Base-by-base conservation (phyloP, 1,140 invertebrate genomes). In the Drosophila parabipectinata region DNA sequence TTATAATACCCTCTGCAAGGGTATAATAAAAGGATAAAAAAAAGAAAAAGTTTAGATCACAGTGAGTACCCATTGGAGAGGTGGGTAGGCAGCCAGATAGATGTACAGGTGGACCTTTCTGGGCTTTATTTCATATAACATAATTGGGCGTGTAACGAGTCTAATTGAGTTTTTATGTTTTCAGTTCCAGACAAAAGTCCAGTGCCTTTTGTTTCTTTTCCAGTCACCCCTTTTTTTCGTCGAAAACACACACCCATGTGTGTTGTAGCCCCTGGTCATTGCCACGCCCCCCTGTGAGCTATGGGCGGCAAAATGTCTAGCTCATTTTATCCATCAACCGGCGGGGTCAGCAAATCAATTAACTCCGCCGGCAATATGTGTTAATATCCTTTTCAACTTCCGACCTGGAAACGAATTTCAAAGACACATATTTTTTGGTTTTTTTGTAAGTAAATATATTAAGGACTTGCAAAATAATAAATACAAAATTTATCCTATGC, bases 91-190 rank as follows among this genome's bases (percentile, higher is more conserved):
- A 21, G 21, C 0, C 3, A 21, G 21, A 21, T 21, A 21, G 21
- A 4, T 10, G 45, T 10, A 21, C 58, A 73, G 68, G 30, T 63
- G 53, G 53, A 62, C 60, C 48, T 52, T 71, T 53, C 61, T 32
- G 48, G 51, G 80, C 72, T 90, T 89, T 84, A 89, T 90, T 83
- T 77, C 72, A 89, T 88, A 88, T 88, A 88, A 88, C 83, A 83
- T 91, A 91, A 91, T 90, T 91, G 90, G 90, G 85, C 90, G 90
- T 91, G 82, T 90, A 91, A 91, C 90, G 80, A 91, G 90, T 91
- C 85, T 91, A 91, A 91, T 91, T 91, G 90, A 91, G 90, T 91
- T 91, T 91, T 91, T 88, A 91, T 91, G 90, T 91, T 88, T 37
- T 74, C 50, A 56, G 32, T 24, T 63, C 52, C 59, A 73, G 60